Percentiles rank a stretch among this genome's conserved stretches.
These are phyloP conservation scores for Tetraneura akinire DNA, from an alignment of 1,140 invertebrate species.

Conservation along the genomic window DNA sequence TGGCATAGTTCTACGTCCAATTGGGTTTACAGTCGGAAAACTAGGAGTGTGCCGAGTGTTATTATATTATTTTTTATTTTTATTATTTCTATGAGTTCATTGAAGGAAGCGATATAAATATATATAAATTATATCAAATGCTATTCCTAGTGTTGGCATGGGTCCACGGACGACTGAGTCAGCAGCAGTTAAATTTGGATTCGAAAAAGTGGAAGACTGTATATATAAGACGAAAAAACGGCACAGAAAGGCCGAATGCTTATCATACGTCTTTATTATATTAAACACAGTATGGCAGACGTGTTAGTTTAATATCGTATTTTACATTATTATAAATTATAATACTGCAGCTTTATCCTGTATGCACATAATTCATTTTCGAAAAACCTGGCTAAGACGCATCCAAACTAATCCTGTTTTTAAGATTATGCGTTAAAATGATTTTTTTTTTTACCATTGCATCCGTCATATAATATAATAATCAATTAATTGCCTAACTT, in stretches of 20 bases:
- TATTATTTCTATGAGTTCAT: slow-evolving; percentile 9
- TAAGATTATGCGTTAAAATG: too few species aligned
- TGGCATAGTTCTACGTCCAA: slow-evolving; percentile 36
- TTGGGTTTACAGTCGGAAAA: slow-evolving; percentile 25
- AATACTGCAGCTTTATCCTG: too few species aligned
- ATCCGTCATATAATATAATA: too few species aligned
- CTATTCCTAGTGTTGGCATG: slow-evolving; percentile 41
- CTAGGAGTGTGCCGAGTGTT: background rate
- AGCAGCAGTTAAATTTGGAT: slow-evolving; percentile 45
- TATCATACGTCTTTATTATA: slow-evolving; percentile 19
- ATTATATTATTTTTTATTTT: slow-evolving; percentile 9
- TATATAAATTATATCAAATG: slow-evolving; percentile 19
- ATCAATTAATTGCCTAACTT: too few species aligned
- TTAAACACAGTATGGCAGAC: background rate
- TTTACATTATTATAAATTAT: background rate
- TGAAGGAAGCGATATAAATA: slow-evolving; percentile 39
- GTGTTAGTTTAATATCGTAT: background rate
- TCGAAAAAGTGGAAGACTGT: slow-evolving; percentile 33
- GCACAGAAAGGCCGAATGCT: slow-evolving; percentile 36
- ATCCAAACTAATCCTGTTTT: background rate
- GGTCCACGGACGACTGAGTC: slow-evolving; percentile 37
- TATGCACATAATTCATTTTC: background rate
- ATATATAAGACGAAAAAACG: slow-evolving; percentile 16
- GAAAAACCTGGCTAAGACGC: background rate
- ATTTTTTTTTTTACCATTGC: too few species aligned